Percentiles rank a stretch among this genome's conserved stretches.
These are phyloP conservation scores for Atherix ibis DNA, from an alignment of 2,888 invertebrate species.

Conservation along the genomic window DNA sequence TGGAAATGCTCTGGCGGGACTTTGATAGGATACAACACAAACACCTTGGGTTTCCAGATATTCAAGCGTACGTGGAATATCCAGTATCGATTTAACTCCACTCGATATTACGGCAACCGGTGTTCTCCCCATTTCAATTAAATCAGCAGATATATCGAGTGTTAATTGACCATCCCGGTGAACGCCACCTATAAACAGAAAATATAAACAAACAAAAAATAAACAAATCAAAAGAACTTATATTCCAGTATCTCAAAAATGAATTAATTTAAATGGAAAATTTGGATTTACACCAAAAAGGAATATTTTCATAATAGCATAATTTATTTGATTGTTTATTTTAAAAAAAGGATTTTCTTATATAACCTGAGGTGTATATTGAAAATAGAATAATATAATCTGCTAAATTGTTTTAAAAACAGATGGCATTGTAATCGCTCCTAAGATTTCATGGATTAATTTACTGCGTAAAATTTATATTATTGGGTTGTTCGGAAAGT, in stretches of 20 bases:
- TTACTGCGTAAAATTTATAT: too few relatives aligned
- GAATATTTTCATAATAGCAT: not conserved
- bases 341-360: too few relatives aligned
- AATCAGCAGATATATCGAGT: conserved; percentile 88
- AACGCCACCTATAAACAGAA: conserved; percentile 81
- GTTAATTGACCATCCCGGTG: conserved; percentile 76
- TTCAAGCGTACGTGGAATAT: conserved; percentile 86
- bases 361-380: too few relatives aligned
- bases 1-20: conserved; percentile 58
- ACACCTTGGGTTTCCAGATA: conserved; percentile 94
- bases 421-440: too few relatives aligned
- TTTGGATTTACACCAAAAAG: conserved; percentile 1
- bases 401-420: too few relatives aligned
- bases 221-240: conserved; percentile 14
- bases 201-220: too few relatives aligned
- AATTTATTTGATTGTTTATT: too few relatives aligned
- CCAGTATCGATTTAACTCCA: conserved; percentile 93
- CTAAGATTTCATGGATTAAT: too few relatives aligned
- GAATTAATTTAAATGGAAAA: conserved; percentile 1
- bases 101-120: conserved; percentile 85
- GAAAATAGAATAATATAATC: too few relatives aligned
- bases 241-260: conserved; percentile 1
- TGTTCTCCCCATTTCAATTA: conserved; percentile 75
- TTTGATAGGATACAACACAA: conserved; percentile 64
- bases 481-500: too few relatives aligned